These are phyloP conservation scores for Thera britannica DNA, from an alignment of 2,888 invertebrate genomes.

Conservation along the genomic window DNA sequence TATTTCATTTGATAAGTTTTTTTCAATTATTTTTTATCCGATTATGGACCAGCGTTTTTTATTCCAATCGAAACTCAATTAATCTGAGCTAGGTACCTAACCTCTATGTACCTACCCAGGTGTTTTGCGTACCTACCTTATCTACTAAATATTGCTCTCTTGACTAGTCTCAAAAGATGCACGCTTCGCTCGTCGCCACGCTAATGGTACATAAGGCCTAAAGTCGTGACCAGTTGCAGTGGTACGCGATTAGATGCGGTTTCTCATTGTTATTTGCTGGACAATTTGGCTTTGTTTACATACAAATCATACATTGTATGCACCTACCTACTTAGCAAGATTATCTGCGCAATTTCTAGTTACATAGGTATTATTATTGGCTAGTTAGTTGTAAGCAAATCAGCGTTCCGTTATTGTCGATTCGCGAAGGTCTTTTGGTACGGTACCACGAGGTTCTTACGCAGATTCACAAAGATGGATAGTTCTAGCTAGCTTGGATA, in stretches of 20 bases:
- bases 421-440: slow-evolving; percentile 21
- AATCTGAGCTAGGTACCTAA: too few species aligned
- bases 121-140: too few species aligned
- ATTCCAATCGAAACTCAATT: too few species aligned
- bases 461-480: background rate
- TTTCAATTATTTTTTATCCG: too few species aligned
- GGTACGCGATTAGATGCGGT: slow-evolving; percentile 46
- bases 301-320: slow-evolving; percentile 27
- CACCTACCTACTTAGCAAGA: slow-evolving; percentile 19
- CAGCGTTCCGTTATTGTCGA: slow-evolving; percentile 23
- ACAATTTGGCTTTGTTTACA: slow-evolving; percentile 45
- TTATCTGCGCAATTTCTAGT: slow-evolving; percentile 19
- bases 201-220: slow-evolving; percentile 3
- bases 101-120: too few species aligned
- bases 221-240: slow-evolving; percentile 40
- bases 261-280: slow-evolving; percentile 42
- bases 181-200: slow-evolving; percentile 15
- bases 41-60: too few species aligned
- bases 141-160: too few species aligned
- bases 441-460: slow-evolving; percentile 9
- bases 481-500: background rate
- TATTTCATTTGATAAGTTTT: too few species aligned
- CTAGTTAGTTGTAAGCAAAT: slow-evolving; percentile 12
- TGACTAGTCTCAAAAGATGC: background rate
- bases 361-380: slow-evolving; percentile 10